Evolutionary conservation across 2,888 invertebrate species (phyloP), one percentile per base, ranked within the genome.

Genomic region (Philhelius pedissequus): DNA sequence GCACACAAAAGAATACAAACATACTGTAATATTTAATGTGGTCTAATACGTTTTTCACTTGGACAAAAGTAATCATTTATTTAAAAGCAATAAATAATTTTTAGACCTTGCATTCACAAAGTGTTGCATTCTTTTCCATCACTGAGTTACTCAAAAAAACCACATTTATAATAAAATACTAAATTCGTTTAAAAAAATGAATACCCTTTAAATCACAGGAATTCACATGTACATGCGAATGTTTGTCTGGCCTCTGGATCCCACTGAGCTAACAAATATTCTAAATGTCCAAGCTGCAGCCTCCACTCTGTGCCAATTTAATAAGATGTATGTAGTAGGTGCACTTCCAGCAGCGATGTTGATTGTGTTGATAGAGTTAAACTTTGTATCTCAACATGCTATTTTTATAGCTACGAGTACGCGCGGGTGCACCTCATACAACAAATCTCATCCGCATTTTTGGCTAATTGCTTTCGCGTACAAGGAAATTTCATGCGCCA

Each of bases 361-460:
- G 30, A 68, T 69, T 54, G 54, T 76, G 66, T 62, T 73, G 76
- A 71, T 82, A 76, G 52, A 32, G 38, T 52, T 62, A 69, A 74
- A 48, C 62, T 35, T 43, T 48, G n/a, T 18, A 40, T 56, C 77
- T 64, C 56, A 60, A 38, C 62, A 25, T 82, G 30, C 9, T 30
- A 54, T 25, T n/a, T 54, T 11, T 54, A 35, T 5, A n/a, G n/a
- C n/a, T 30, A 60, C 25, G 43, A n/a, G n/a, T 71, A 73, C 77
- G 48, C 18, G n/a, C 3, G 13, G 25, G 15, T 71, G 64, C 54
- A 71, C 71, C 71, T 38, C 68, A 15, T 2, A 27, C 30, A 54
- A 50, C 45, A 43, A 73, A 78, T 83, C 74, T 69, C 73, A 83
- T 83, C 82, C 82, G 78, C 82, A 83, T 83, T 83, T 83, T 78